phyloP scores from a whole-genome alignment of 2,113 vertebrate genomes.

The Dromaius novaehollandiae region DNA sequence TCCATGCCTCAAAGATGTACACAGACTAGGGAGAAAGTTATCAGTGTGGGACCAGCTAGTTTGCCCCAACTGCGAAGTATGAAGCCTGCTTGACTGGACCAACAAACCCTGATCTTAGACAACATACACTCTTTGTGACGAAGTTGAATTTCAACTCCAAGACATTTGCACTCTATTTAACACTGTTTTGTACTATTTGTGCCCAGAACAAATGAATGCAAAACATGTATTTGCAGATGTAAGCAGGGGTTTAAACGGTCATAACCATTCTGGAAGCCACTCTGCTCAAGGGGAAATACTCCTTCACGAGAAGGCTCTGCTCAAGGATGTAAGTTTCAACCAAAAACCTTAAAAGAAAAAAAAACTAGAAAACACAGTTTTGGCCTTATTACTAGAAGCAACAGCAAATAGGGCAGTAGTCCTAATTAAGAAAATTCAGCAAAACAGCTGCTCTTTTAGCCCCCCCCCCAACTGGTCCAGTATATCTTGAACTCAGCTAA shows the following conservation, averaged over 20 bases:
- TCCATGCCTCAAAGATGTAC: not conserved
- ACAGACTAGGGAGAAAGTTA: not conserved
- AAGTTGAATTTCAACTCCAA: not conserved
- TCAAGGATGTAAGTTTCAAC: not conserved
- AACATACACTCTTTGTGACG: not conserved
- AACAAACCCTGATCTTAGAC: not conserved
- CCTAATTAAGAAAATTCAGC: not conserved
- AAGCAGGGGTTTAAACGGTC: not conserved
- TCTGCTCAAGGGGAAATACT: accelerated
- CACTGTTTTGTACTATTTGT: not conserved
- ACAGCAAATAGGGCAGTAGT: not conserved
- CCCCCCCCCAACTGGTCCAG: too few species aligned
- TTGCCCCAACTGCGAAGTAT: not conserved
- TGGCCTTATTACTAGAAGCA: not conserved
- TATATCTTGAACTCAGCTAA: not conserved
- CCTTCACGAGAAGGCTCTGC: not conserved
- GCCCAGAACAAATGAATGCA: not conserved
- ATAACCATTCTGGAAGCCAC: not conserved
- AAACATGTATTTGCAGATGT: not conserved
- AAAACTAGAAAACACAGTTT: not conserved
- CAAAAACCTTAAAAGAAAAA: not conserved
- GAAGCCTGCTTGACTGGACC: not conserved
- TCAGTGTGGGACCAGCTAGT: not conserved
- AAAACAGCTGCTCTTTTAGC: not conserved
- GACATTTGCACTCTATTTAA: not conserved